These are phyloP conservation scores for Pollenia amentaria DNA, from an alignment of 2,888 invertebrate species.

Conservation along the genomic window DNA sequence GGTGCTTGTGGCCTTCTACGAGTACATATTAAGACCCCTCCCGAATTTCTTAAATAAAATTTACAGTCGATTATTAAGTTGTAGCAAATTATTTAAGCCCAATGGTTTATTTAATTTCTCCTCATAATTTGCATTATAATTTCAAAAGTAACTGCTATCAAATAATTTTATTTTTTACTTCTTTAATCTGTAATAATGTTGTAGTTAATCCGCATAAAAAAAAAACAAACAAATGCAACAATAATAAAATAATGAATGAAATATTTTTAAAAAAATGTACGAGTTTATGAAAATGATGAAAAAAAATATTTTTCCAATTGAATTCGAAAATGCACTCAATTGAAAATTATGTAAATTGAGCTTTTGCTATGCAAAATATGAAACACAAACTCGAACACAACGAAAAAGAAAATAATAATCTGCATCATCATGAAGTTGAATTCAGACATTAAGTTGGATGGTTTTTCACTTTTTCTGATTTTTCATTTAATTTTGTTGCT, in stretches of 20 bases:
- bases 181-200: constrained; percentile 11
- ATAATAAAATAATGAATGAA: constrained; percentile 48
- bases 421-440: constrained; percentile 40
- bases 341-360: constrained; percentile 73
- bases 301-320: constrained; percentile 69
- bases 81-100: not conserved
- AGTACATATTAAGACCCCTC: no score
- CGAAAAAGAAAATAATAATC: not conserved
- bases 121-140: constrained; percentile 1
- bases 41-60: no score
- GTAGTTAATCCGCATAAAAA: constrained; percentile 37
- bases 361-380: constrained; percentile 43
- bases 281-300: constrained; percentile 47
- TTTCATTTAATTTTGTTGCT: constrained; percentile 32
- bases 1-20: no score
- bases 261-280: constrained; percentile 42
- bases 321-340: constrained; percentile 73
- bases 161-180: not conserved
- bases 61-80: not conserved
- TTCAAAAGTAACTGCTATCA: not conserved
- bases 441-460: constrained; percentile 30
- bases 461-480: not conserved
- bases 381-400: not conserved
- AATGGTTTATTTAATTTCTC: constrained; percentile 1
- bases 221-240: constrained; percentile 10